Evolutionary conservation across 2,797 vertebrate genomes (phyloP).

Genomic region (Alectoris magna): DNA sequence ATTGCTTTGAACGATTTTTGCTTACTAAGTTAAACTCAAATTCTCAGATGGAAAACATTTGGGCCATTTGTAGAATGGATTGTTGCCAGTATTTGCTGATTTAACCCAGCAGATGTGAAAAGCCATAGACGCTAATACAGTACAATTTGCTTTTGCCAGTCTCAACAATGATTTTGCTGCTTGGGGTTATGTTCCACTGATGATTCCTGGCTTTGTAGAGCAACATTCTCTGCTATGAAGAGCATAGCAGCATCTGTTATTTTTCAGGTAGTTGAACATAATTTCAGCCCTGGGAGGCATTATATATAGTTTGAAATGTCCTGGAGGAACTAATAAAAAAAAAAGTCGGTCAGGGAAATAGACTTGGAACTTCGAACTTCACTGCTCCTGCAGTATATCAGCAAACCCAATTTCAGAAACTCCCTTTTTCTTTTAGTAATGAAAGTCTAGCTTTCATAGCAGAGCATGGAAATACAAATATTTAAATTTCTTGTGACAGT

Average conservation of each 20-base stretch:
- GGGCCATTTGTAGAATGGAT: slow-evolving; percentile 43
- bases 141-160: slow-evolving; percentile 72
- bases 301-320: slow-evolving; percentile 60
- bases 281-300: slow-evolving; percentile 67
- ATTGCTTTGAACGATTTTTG: slow-evolving; percentile 36
- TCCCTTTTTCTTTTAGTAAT: background rate
- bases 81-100: slow-evolving; percentile 55
- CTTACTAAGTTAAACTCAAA: slow-evolving; percentile 50
- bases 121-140: slow-evolving; percentile 72
- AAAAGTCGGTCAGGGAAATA: background rate
- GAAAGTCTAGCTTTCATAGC: background rate
- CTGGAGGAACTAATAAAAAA: slow-evolving; percentile 18
- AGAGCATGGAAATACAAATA: background rate
- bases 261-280: slow-evolving; percentile 75
- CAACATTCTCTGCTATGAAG: slow-evolving; percentile 44
- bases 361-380: background rate
- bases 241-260: slow-evolving; percentile 70
- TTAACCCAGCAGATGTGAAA: slow-evolving; percentile 70
- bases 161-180: slow-evolving; percentile 65
- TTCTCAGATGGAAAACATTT: slow-evolving; percentile 64
- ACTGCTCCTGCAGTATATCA: background rate
- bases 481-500: background rate
- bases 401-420: slow-evolving; percentile 8
- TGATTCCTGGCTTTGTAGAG: slow-evolving; percentile 45
- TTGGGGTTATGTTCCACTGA: slow-evolving; percentile 61